Conservation (phyloP, 2,888 invertebrate genomes). For the Noctua fimbriata region DNA sequence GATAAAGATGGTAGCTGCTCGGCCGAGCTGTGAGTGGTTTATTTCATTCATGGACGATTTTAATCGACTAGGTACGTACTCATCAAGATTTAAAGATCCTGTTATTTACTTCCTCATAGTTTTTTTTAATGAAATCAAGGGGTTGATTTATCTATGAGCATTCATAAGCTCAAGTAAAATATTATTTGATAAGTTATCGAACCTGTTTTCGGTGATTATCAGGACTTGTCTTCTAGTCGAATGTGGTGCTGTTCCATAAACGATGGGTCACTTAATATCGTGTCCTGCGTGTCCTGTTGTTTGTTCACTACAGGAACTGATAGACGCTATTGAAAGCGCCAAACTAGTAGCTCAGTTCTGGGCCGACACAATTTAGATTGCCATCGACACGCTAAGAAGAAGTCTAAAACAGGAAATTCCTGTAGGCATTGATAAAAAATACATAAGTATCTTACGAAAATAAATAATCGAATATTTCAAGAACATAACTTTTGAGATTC, state of each 20-base stretch:
- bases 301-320: too few relatives aligned
- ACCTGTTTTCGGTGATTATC: neutral
- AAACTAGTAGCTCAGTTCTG: too few relatives aligned
- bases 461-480: conserved; percentile 17
- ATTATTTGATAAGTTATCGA: neutral
- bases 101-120: neutral
- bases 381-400: too few relatives aligned
- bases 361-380: too few relatives aligned
- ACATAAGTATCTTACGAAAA: neutral
- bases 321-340: too few relatives aligned
- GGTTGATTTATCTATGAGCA: neutral
- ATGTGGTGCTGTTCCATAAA: too few relatives aligned
- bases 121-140: neutral
- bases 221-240: neutral
- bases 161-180: neutral
- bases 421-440: neutral
- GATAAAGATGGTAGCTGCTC: conserved; percentile 35
- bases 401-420: neutral
- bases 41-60: conserved; percentile 22
- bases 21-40: conserved; percentile 8
- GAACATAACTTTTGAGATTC: conserved; percentile 25
- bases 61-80: neutral
- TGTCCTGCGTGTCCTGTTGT: too few relatives aligned
- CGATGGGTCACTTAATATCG: too few relatives aligned
- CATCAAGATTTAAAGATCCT: neutral